Evolutionary conservation across 2,113 vertebrate genomes (phyloP), one percentile per base, ranked within the genome.

Genomic region (Melanerpes formicivorus): DNA sequence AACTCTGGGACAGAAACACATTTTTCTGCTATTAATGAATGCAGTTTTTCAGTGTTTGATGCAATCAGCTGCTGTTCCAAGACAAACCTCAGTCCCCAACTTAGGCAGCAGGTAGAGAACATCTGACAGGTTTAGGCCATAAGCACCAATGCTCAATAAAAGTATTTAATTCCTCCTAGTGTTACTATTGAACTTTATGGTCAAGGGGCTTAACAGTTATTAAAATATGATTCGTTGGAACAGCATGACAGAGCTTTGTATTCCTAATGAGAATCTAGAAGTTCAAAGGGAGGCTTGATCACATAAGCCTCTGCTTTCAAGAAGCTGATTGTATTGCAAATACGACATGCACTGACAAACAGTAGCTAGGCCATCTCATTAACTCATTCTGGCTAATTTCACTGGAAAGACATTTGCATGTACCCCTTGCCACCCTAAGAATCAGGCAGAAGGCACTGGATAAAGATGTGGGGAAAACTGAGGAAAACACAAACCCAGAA

Each of bases 131-230:
- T 64, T 84, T 91, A 88, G 74, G 9, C 50, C 29, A 15, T 87
- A 73, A 84, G 52, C 60, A 74, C 3, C 0, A 0, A 37, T 0
- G 0, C 29, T 84, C 0, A 0, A 48, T 46, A 19, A 13, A 77
- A 63, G 11, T 56, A 76, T 87, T 90, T 90, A 80, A 89, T 84
- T 73, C 32, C 64, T 94, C 63, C 32, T 94, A 95, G 72, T 52
- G 10, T 89, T 64, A 40, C 71, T 81, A 66, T 52, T 87, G 81
- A 88, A 82, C 37, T 84, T 92, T n/a, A 74, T 48, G 44, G 93
- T 91, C 76, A 87, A 89, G 82, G 48, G 32, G 75, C 70, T 94
- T 90, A 89, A 59, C 40, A 73, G 56, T 84, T 92, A 84, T 67
- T 95, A 93, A 94, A 86, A 87, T 69, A 46, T 2, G 11, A 88